These are phyloP conservation scores for Ginglymostoma cirratum DNA, from an alignment of 2,113 vertebrate genomes.

Conservation along the genomic window DNA sequence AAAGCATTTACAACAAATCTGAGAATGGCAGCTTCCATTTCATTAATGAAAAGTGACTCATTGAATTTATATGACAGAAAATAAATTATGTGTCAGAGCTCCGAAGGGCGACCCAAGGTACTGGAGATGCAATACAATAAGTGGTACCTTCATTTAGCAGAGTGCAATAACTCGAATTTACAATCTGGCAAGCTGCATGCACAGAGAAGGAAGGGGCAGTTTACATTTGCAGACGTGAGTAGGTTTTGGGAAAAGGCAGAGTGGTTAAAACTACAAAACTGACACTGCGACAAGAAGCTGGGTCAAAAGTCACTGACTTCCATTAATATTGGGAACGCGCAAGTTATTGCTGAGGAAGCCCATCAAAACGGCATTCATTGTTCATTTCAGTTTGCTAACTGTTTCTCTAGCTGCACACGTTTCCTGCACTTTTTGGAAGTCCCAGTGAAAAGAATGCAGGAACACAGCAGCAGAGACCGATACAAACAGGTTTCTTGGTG, in stretches of 20 bases:
- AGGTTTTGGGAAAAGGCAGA: neutral
- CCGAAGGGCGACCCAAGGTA: neutral
- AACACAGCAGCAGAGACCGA: neutral
- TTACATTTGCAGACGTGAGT: neutral
- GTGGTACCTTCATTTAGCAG: conserved; percentile 19
- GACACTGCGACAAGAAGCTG: neutral
- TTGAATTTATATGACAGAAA: conserved; percentile 17
- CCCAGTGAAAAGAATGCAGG: neutral
- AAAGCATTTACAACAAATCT: conserved; percentile 5
- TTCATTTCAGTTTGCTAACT: neutral
- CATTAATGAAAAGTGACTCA: conserved; percentile 27
- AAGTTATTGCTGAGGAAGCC: neutral
- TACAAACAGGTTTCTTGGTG: too few relatives aligned
- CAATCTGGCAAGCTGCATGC: neutral
- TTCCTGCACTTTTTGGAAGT: neutral
- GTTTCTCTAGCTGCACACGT: neutral
- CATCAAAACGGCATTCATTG: neutral
- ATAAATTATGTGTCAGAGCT: neutral
- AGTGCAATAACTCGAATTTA: neutral
- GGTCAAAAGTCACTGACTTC: neutral
- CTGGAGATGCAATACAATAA: neutral
- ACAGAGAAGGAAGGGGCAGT: neutral
- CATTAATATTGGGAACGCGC: neutral
- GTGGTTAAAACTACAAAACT: neutral
- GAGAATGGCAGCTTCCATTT: neutral